Base-by-base conservation (phyloP, 1,140 invertebrate species). In the Drosophila ogumai region DNA sequence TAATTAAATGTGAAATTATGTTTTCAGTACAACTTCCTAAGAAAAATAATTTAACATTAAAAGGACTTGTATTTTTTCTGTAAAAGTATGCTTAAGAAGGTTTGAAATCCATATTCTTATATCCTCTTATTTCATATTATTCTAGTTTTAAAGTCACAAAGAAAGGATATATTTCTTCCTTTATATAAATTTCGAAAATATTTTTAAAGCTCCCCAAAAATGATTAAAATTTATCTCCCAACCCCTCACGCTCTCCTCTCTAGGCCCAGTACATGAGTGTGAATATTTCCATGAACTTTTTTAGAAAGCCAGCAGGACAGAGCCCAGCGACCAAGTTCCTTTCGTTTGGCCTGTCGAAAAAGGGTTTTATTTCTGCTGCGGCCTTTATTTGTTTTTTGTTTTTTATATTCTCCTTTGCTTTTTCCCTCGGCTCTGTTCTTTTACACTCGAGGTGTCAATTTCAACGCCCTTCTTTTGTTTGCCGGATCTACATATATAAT, bases 381-480 rank as follows among this genome's bases (percentile, higher is more conserved):
- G 57, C 75, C 66, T 77, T 69, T 76, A 73, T 67, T 81, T 77
- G 73, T 76, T 67, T 63, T 73, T 65, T 44, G 17, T 32, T 28
- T 47, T 40, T 47, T 49, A 57, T 54, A 47, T 47, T 64, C 40
- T 40, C 41, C 60, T 58, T 49, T 49, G 31, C 65, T 79, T 72
- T 52, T 74, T 74, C 81, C 82, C 74, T 78, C 79, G 73, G 67
- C 36, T 54, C 69, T 72, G 69, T 73, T 74, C 72, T 78, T 84
- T 90, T 85, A 90, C 84, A 88, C 85, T 81, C 74, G 84, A 88
- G 84, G 84, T 88, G 84, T 88, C 84, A 88, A 88, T 90, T 88
- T 88, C 84, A 88, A 88, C 84, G 84, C 84, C 84, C 84, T 88
- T 88, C 84, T 68, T 90, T 90, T 90, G 85, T 90, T 79, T 79